These are phyloP conservation scores for Xenopus borealis DNA, from an alignment of 2,113 vertebrate genomes.

Conservation along the genomic window DNA sequence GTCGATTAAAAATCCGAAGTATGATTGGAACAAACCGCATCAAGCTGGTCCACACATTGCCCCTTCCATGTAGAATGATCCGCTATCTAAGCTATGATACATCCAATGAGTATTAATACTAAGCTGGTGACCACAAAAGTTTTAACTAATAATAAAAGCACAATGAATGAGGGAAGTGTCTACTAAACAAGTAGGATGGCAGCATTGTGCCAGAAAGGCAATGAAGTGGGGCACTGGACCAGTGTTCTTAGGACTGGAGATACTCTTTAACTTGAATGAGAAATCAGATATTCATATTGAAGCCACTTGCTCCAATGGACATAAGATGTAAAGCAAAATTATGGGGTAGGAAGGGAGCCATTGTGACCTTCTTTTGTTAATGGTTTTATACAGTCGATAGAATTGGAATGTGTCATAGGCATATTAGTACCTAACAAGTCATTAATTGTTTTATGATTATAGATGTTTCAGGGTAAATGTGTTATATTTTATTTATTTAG, in stretches of 20 bases:
- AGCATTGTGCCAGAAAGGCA: background rate
- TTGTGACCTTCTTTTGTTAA: too few species aligned
- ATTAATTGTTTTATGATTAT: too few species aligned
- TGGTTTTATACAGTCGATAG: too few species aligned
- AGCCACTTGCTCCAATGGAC: background rate
- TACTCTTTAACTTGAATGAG: background rate
- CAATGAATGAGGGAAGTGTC: background rate
- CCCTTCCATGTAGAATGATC: conserved; percentile 80
- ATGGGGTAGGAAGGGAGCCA: too few species aligned
- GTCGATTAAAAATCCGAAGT: conserved; percentile 76
- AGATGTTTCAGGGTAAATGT: too few species aligned
- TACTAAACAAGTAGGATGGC: background rate
- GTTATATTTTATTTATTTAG: too few species aligned
- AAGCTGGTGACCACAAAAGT: conserved; percentile 11
- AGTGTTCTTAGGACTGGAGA: background rate
- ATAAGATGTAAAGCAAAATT: too few species aligned
- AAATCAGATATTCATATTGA: background rate
- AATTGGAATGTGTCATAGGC: too few species aligned
- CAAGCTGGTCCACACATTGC: conserved; percentile 72
- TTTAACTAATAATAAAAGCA: background rate
- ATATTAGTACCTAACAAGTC: too few species aligned
- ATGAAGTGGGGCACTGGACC: background rate
- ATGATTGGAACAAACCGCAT: conserved; percentile 75
- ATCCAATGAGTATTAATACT: conserved; percentile 29
- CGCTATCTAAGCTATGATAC: conserved; percentile 74